These are phyloP conservation scores for Iselma pallidipennis DNA, from an alignment of 2,888 invertebrate species.

Conservation along the genomic window DNA sequence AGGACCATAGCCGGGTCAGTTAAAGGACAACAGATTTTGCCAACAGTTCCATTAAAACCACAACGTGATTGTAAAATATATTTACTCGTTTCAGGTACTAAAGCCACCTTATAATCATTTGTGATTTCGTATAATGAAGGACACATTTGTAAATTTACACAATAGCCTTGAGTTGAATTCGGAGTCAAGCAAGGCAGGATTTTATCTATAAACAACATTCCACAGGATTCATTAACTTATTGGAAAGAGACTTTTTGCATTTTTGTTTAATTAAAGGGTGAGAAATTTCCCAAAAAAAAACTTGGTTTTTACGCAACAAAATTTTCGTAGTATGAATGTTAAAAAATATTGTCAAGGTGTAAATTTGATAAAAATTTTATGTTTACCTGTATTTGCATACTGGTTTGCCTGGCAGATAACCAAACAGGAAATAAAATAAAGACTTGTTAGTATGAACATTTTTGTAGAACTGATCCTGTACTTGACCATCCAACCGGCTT, in stretches of 20 bases:
- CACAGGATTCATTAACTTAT: too few species aligned
- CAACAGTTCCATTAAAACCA: conserved; percentile 57
- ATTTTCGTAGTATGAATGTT: too few species aligned
- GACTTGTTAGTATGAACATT: not conserved
- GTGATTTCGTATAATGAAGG: conserved; percentile 49
- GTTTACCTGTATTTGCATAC: not conserved
- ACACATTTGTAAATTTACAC: conserved; percentile 58
- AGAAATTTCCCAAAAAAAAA: too few species aligned
- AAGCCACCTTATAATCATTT: conserved; percentile 33
- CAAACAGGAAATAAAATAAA: not conserved
- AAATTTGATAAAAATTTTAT: not conserved
- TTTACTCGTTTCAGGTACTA: conserved; percentile 45
- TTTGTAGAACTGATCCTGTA: not conserved
- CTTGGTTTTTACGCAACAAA: too few species aligned
- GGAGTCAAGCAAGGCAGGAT: conserved; percentile 53
- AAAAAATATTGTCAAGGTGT: too few species aligned
- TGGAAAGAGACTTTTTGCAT: too few species aligned
- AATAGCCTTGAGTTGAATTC: conserved; percentile 53
- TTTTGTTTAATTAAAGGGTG: too few species aligned
- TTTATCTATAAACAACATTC: conserved; percentile 33
- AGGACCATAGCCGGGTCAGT: not conserved
- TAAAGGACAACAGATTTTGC: conserved; percentile 59
- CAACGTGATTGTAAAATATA: conserved; percentile 60
- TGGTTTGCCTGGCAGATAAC: not conserved
- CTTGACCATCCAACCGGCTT: not conserved